phyloP scores from a whole-genome alignment of 2,797 vertebrate species.

The Darevskia nairensis region DNA sequence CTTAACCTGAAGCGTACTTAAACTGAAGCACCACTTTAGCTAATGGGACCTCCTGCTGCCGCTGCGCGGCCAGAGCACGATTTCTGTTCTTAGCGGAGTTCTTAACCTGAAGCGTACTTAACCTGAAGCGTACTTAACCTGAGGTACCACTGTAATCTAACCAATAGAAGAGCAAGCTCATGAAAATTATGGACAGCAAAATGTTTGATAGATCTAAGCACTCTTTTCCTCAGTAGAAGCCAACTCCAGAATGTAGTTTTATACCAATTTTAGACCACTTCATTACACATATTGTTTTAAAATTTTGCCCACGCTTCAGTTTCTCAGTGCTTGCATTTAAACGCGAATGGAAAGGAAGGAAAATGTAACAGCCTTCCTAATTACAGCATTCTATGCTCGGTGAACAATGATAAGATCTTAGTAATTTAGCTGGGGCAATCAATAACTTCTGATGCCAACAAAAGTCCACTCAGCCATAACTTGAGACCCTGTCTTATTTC shows the following conservation, averaged over 20 bases:
- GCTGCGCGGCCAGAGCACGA: too few relatives aligned
- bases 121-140: too few relatives aligned
- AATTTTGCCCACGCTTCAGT: conserved; percentile 45
- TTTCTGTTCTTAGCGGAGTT: too few relatives aligned
- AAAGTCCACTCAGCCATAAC: conserved; percentile 56
- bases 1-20: too few relatives aligned
- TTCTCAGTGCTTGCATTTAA: conserved; percentile 55
- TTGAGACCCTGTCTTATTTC: conserved; percentile 47
- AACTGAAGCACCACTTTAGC: too few relatives aligned
- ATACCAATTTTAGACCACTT: background rate
- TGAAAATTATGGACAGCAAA: background rate
- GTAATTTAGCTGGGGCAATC: conserved; percentile 66
- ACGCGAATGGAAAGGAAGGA: conserved; percentile 29
- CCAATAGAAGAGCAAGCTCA: background rate
- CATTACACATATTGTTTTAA: background rate
- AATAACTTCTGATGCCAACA: conserved; percentile 70
- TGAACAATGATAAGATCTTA: conserved; percentile 64
- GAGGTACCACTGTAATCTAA: background rate
- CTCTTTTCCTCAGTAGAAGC: background rate
- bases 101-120: too few relatives aligned
- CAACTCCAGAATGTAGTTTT: background rate
- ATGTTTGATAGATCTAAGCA: background rate
- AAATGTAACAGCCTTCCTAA: conserved; percentile 55
- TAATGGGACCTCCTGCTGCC: too few relatives aligned
- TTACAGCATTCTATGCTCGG: conserved; percentile 52